Evolutionary conservation across 2,113 vertebrate species (phyloP).

Genomic region (Cricetomys ansorgei): DNA sequence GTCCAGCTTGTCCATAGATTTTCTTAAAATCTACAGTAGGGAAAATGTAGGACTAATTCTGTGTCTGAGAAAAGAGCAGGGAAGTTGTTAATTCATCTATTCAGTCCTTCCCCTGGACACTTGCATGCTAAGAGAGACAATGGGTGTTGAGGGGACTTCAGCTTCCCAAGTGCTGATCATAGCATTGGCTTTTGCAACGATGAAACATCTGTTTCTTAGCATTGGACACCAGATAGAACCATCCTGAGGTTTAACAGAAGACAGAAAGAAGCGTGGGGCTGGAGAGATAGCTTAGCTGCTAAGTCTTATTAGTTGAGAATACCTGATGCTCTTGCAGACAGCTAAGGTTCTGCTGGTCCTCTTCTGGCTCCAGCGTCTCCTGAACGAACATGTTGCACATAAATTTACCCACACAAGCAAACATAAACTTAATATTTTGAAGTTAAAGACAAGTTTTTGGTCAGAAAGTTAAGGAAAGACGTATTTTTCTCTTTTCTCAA

Average conservation of each 20-base stretch:
- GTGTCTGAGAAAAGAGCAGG: background rate
- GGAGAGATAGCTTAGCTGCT: background rate
- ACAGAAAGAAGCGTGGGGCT: background rate
- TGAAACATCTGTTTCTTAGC: background rate
- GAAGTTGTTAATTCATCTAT: background rate
- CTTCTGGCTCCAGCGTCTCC: background rate
- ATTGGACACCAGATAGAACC: background rate
- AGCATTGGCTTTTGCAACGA: background rate
- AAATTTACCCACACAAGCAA: background rate
- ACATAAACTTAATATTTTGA: background rate
- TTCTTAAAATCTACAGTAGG: background rate
- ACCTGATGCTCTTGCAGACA: background rate
- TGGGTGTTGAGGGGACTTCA: background rate
- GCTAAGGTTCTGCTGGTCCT: background rate
- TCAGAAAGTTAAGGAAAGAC: slow-evolving; percentile 22
- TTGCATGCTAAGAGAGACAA: background rate
- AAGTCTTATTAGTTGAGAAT: background rate
- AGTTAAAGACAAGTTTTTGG: background rate
- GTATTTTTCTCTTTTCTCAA: background rate
- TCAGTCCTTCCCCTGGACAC: background rate
- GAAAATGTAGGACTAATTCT: background rate
- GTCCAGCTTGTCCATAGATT: background rate
- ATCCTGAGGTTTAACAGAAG: background rate
- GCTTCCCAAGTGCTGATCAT: background rate
- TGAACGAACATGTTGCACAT: background rate